Evolutionary conservation across 2,113 vertebrate species (phyloP), one percentile per base, ranked within the genome.

Genomic region (Neotoma lepida): DNA sequence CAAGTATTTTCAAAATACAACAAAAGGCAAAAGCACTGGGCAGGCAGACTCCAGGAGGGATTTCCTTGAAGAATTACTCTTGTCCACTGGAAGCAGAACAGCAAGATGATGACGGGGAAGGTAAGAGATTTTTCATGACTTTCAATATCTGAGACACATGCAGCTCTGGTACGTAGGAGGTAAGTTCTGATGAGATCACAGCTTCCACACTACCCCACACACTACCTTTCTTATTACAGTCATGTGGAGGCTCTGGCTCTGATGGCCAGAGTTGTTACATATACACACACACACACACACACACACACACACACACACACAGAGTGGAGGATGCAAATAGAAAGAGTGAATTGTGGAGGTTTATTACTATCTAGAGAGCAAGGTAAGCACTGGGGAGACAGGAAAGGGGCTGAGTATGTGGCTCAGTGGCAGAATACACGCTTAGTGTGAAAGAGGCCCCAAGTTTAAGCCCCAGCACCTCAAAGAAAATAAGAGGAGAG

Each of bases 1-100:
- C 22, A 95, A 88, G 94, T 90, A 15, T 94, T 81, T 95, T 93
- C 89, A 63, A 89, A 33, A 17, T 22, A 77, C 12, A 80, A 46
- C 80, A 81, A 78, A 44, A 92, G 30, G 33, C 39, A 82, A 88
- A 4, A 33, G 51, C 71, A 14, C 17, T 24, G 51, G 39, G 4
- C 41, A 77, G 35, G 10, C 68, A 78, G 26, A n/a, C 9, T 73
- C 18, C 17, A 49, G 64, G 64, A 88, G 82, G 68, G 26, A 93
- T 81, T 63, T 58, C 73, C 61, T 15, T 4, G 2, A 82, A 88
- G 54, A 89, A 88, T 89, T 77, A 71, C 9, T 92, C 68, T 89
- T 28, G 82, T 46, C n/a, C 33, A 70, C 44, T 58, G n/a, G 82
- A 96, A 15, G 44, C 63, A 93, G 56, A 73, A 74, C 6, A 39